A percentile compares a stretch with the other conserved stretches of the same genome.
These are phyloP conservation scores for Pipra filicauda DNA, from an alignment of 2,113 vertebrate genomes.

Conservation along the genomic window DNA sequence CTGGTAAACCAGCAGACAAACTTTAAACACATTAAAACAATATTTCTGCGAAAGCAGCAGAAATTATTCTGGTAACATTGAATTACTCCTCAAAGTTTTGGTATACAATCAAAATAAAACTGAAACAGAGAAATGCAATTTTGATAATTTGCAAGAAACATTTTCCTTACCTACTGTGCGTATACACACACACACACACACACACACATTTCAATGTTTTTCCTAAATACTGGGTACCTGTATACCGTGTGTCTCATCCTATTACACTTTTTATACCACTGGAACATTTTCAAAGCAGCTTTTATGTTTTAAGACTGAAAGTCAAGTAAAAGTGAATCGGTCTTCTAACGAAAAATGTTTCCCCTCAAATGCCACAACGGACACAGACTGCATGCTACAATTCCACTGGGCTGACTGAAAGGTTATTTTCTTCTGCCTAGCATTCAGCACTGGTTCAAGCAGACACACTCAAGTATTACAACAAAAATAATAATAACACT, in stretches of 20 bases:
- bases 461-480: neutral
- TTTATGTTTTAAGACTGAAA: neutral
- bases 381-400: rapidly evolving
- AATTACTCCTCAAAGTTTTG: neutral
- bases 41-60: neutral
- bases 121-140: neutral
- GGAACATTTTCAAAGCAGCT: neutral
- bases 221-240: neutral
- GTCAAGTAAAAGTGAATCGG: neutral
- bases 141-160: neutral
- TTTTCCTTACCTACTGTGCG: neutral
- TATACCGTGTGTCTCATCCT: neutral
- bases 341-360: neutral
- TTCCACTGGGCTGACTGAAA: neutral
- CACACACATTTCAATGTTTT: neutral
- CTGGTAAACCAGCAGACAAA: neutral
- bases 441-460: neutral
- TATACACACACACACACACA: too few species aligned
- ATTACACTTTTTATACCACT: neutral
- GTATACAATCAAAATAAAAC: neutral
- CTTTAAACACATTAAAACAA: neutral
- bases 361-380: neutral
- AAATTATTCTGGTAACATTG: neutral
- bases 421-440: neutral
- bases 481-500: neutral